Evolutionary conservation across 2,888 invertebrate genomes (phyloP).

Genomic region (Enoplolaimus lenunculus): DNA sequence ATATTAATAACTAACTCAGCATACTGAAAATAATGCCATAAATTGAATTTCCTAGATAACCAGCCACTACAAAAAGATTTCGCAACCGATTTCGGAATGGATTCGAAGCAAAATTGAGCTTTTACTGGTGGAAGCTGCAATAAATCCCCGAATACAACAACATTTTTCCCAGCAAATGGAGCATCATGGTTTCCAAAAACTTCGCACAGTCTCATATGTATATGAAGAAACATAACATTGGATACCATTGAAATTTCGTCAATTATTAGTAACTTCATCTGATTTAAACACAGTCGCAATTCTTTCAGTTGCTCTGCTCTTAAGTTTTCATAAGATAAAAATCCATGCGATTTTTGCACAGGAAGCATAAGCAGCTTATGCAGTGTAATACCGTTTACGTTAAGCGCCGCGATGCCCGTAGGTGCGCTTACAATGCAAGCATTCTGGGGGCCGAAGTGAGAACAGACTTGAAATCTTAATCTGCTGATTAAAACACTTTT

Average conservation of each 20-base stretch:
- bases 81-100: too few relatives aligned
- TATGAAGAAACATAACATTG: background rate
- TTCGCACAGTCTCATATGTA: constrained; percentile 1
- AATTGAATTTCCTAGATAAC: background rate
- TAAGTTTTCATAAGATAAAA: too few relatives aligned
- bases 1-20: background rate
- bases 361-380: constrained; percentile 24
- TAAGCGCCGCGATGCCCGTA: constrained; percentile 26
- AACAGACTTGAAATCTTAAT: constrained; percentile 6
- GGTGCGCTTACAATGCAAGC: constrained; percentile 24
- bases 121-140: background rate
- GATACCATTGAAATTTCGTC: constrained; percentile 7
- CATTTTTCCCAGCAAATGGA: too few relatives aligned
- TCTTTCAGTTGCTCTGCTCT: background rate
- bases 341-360: constrained; percentile 21
- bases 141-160: background rate
- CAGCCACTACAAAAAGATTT: too few relatives aligned
- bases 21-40: background rate
- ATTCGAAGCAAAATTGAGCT: background rate
- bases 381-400: constrained; percentile 25
- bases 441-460: background rate
- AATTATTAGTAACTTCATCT: background rate
- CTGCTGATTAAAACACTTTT: constrained; percentile 25
- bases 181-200: too few relatives aligned
- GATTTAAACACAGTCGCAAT: background rate